These are phyloP conservation scores for Orestias chungarensis DNA, from an alignment of 2,797 vertebrate species.

Conservation along the genomic window DNA sequence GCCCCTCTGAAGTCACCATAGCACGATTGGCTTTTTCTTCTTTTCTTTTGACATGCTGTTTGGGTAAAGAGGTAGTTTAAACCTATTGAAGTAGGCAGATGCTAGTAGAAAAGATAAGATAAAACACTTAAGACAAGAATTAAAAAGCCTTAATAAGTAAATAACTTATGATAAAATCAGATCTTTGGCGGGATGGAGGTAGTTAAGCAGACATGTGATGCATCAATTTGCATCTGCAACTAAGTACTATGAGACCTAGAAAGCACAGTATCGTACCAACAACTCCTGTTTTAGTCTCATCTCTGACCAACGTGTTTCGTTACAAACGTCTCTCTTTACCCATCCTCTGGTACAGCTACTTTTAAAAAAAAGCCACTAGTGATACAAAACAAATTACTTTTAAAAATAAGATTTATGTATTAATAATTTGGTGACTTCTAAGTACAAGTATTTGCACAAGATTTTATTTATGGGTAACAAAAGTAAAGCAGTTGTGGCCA, in stretches of 20 bases:
- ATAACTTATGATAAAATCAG: too few relatives aligned
- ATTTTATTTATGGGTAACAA: background rate
- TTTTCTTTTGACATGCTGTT: background rate
- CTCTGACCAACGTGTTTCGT: background rate
- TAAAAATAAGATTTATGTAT: background rate
- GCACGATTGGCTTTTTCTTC: background rate
- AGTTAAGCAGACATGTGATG: background rate
- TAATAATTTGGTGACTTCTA: background rate
- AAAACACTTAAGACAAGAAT: too few relatives aligned
- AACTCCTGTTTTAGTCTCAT: background rate
- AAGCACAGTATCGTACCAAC: background rate
- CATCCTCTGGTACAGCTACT: too few relatives aligned
- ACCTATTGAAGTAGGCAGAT: background rate
- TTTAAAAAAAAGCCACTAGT: too few relatives aligned
- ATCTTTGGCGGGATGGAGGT: background rate
- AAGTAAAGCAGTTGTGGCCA: background rate
- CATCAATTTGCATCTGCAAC: background rate
- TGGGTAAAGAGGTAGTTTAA: background rate
- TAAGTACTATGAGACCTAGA: background rate
- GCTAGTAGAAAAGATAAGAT: background rate
- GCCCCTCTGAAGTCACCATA: background rate
- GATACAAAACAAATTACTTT: too few relatives aligned
- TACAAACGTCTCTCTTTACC: too few relatives aligned
- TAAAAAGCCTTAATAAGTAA: too few relatives aligned
- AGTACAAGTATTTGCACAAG: background rate